These are phyloP conservation scores for Ecliptopera silaceata DNA, from an alignment of 2,888 invertebrate species.

Conservation along the genomic window DNA sequence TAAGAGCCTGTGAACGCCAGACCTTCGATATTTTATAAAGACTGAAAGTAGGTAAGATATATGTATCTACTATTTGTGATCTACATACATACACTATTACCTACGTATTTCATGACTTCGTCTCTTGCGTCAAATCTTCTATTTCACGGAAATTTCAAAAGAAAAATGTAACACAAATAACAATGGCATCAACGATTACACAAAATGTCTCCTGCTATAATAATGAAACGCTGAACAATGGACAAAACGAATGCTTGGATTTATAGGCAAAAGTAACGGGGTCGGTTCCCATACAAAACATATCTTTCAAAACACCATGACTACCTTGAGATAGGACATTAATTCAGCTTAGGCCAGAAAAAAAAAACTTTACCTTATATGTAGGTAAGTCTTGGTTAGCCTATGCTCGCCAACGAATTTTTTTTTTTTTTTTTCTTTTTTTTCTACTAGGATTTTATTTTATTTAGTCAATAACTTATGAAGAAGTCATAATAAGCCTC, in stretches of 20 bases:
- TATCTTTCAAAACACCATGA: slow-evolving; percentile 25
- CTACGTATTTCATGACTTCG: slow-evolving; percentile 5
- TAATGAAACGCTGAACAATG: slow-evolving; percentile 42
- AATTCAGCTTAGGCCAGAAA: slow-evolving; percentile 18
- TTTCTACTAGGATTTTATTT: too few relatives aligned
- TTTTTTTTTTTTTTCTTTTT: neutral
- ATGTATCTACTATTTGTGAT: too few relatives aligned
- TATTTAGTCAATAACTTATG: neutral
- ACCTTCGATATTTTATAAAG: too few relatives aligned
- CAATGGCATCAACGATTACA: slow-evolving; percentile 59
- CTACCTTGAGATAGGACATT: slow-evolving; percentile 22
- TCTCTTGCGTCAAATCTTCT: slow-evolving; percentile 48
- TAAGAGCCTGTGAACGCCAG: too few relatives aligned
- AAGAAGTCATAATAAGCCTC: too few relatives aligned
- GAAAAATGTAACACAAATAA: slow-evolving; percentile 54
- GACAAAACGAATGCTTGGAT: slow-evolving; percentile 44
- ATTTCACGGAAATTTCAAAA: slow-evolving; percentile 66
- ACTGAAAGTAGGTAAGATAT: too few relatives aligned
- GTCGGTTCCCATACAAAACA: slow-evolving; percentile 22
- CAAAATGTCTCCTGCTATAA: slow-evolving; percentile 37
- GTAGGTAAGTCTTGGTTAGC: neutral
- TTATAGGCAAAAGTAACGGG: slow-evolving; percentile 21
- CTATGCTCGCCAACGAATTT: neutral
- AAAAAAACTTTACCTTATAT: too few relatives aligned
- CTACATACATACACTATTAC: too few relatives aligned